A percentile compares a stretch with the other conserved stretches of the same genome.
phyloP scores from a whole-genome alignment of 2,797 vertebrate species.

The Chelmon rostratus region DNA sequence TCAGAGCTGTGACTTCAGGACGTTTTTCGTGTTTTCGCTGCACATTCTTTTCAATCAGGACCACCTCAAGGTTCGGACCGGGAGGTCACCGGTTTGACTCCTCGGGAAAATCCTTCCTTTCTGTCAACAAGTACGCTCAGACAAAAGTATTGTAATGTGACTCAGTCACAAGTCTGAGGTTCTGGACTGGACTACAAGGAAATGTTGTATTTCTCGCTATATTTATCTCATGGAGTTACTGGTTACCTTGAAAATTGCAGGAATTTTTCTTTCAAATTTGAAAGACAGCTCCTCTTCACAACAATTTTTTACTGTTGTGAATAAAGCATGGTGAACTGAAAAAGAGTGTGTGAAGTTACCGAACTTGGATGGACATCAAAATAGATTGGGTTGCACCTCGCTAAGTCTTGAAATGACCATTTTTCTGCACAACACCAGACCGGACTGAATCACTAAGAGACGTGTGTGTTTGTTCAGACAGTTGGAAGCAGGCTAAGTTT shows the following conservation, averaged over 20 bases:
- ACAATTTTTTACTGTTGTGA: neutral
- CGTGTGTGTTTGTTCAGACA: neutral
- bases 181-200: neutral
- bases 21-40: constrained; percentile 55
- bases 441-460: no score
- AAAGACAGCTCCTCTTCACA: neutral
- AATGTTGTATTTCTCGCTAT: neutral
- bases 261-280: neutral
- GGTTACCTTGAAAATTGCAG: neutral
- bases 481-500: no score
- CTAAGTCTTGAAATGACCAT: neutral
- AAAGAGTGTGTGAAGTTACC: neutral
- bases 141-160: neutral
- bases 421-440: neutral
- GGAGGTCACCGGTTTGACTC: constrained; percentile 13
- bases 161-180: neutral
- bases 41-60: constrained; percentile 66
- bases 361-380: neutral
- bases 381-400: neutral
- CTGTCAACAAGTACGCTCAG: neutral
- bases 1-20: constrained; percentile 42
- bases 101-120: neutral
- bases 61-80: neutral
- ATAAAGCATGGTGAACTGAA: neutral
- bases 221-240: neutral